phyloP scores from a whole-genome alignment of 1,140 invertebrate genomes.

The Chironomus tepperi region DNA sequence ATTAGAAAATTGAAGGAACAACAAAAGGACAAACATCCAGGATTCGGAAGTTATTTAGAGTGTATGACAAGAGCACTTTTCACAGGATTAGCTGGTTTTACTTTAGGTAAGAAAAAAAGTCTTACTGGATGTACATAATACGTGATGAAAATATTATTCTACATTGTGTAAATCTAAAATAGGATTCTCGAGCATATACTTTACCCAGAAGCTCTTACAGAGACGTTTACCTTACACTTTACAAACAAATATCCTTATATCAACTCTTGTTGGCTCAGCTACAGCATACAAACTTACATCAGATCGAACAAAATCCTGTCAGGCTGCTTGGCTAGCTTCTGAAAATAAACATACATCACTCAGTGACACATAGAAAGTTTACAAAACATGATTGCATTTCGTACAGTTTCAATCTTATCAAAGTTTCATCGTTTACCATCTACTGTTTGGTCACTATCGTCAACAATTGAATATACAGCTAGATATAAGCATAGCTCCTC shows the following conservation, averaged over 20 bases:
- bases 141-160: slow-evolving; percentile 21
- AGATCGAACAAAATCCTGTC: slow-evolving; percentile 39
- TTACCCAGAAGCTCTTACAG: slow-evolving; percentile 39
- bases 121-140: background rate
- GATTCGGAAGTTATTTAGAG: slow-evolving; percentile 44
- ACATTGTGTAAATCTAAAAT: slow-evolving; percentile 26
- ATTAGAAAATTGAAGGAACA: slow-evolving; percentile 39
- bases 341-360: slow-evolving; percentile 43
- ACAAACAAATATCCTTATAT: slow-evolving; percentile 40
- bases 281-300: slow-evolving; percentile 40
- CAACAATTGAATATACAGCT: background rate
- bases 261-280: slow-evolving; percentile 35
- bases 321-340: slow-evolving; percentile 43
- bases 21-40: slow-evolving; percentile 42
- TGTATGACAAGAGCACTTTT: slow-evolving; percentile 46
- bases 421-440: background rate
- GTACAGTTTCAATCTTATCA: background rate
- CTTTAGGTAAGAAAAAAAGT: slow-evolving; percentile 36
- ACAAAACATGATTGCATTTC: background rate
- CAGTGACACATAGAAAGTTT: slow-evolving; percentile 29
- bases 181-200: slow-evolving; percentile 43
- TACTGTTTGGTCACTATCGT: background rate
- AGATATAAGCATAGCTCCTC: background rate
- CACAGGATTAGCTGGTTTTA: slow-evolving; percentile 42
- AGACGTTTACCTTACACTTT: slow-evolving; percentile 37